Conservation (phyloP, 2,888 invertebrate species). For the Chrysodeixis includens region DNA sequence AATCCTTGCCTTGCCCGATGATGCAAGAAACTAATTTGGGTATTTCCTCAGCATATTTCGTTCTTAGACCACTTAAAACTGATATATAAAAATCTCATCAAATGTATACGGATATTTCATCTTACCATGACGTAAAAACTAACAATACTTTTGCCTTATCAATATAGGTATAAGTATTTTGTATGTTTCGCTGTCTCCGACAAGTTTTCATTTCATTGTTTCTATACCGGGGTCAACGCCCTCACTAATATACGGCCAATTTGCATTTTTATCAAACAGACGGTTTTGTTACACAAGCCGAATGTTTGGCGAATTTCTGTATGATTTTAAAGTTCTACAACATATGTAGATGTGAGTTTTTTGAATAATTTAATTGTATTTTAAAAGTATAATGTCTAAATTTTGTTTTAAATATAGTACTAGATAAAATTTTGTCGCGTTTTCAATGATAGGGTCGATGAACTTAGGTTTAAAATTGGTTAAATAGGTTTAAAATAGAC, state of each 20-base stretch:
- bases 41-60: no score
- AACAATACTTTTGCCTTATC: constrained; percentile 17
- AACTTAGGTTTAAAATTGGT: no score
- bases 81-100: background rate
- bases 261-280: constrained; percentile 58
- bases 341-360: background rate
- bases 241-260: constrained; percentile 54
- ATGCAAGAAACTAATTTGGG: background rate
- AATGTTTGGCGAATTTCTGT: constrained; percentile 28
- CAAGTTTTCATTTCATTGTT: constrained; percentile 53
- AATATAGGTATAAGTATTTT: constrained; percentile 22
- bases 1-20: no score
- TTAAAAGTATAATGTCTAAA: background rate
- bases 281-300: constrained; percentile 45
- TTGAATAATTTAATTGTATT: constrained; percentile 2
- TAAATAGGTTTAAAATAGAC: no score
- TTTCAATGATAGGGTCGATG: no score
- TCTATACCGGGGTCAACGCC: constrained; percentile 41
- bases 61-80: no score
- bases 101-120: background rate
- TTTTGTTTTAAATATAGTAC: no score
- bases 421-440: no score
- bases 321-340: background rate
- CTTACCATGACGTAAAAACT: background rate
- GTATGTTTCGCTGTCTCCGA: constrained; percentile 38